Conservation (phyloP, 2,113 vertebrate species). For the Microcebus murinus region DNA sequence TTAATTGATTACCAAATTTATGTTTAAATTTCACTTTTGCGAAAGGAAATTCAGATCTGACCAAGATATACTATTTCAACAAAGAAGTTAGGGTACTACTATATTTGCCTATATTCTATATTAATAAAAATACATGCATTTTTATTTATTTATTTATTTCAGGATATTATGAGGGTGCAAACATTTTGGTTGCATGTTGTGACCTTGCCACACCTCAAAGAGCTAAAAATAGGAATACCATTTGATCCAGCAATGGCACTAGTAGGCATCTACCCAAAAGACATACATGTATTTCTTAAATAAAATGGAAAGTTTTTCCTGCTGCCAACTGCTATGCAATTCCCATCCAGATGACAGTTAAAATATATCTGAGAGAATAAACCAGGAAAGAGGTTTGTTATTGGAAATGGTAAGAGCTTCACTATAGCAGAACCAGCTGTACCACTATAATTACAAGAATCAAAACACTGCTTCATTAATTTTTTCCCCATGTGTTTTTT, state of each 20-base stretch:
- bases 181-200: too few species aligned
- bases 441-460: conserved; percentile 60
- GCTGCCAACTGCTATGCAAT: not conserved
- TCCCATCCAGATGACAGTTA: not conserved
- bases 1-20: not conserved
- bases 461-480: conserved; percentile 55
- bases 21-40: not conserved
- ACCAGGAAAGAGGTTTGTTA: not conserved
- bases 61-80: not conserved
- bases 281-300: conserved; percentile 14
- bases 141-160: not conserved
- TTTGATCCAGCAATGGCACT: too few species aligned
- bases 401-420: not conserved
- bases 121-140: not conserved
- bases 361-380: not conserved
- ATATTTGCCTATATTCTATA: not conserved
- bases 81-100: not conserved
- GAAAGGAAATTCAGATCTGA: conserved; percentile 35
- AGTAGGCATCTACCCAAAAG: not conserved
- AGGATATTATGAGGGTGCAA: too few species aligned
- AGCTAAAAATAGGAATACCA: too few species aligned
- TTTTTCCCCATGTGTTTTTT: conserved; percentile 47
- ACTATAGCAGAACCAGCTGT: not conserved
- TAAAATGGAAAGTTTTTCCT: conserved; percentile 18
- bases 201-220: too few species aligned